phyloP scores from a whole-genome alignment of 2,888 invertebrate genomes.

The Drosophila anomalata region DNA sequence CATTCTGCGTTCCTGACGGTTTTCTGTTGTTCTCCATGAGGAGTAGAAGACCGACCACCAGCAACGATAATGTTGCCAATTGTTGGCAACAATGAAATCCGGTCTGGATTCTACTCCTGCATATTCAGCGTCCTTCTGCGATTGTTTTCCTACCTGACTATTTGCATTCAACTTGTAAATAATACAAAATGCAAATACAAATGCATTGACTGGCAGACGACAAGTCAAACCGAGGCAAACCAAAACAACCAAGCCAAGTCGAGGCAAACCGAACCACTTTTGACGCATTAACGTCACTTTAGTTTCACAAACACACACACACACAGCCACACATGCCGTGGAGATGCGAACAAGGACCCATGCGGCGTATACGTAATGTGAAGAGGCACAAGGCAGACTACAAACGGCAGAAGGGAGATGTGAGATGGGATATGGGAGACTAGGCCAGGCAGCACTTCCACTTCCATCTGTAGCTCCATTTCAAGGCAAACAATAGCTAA shows the following conservation, averaged over 20 bases:
- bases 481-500: conserved; percentile 75
- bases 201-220: conserved; percentile 53
- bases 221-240: conserved; percentile 43
- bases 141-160: conserved; percentile 59
- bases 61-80: conserved; percentile 51
- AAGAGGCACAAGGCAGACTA: background rate
- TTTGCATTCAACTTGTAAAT: conserved; percentile 70
- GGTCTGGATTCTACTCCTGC: conserved; percentile 30
- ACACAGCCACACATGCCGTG: conserved; percentile 28
- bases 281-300: conserved; percentile 76
- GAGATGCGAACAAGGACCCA: conserved; percentile 8
- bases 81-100: conserved; percentile 59
- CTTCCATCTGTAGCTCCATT: conserved; percentile 61
- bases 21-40: background rate
- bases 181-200: conserved; percentile 68
- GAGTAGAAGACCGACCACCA: conserved; percentile 23
- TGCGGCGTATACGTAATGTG: conserved; percentile 63
- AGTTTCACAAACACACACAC: conserved; percentile 27
- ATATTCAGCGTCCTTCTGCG: conserved; percentile 15
- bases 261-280: conserved; percentile 72
- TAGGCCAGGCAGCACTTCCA: conserved; percentile 28
- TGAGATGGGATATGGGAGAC: conserved; percentile 25
- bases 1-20: conserved; percentile 10
- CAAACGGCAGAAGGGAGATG: background rate
- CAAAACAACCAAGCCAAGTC: conserved; percentile 33